A percentile compares a stretch with the other conserved stretches of the same genome.
These are phyloP conservation scores for Eurois occulta DNA, from an alignment of 2,888 invertebrate genomes.

Conservation along the genomic window DNA sequence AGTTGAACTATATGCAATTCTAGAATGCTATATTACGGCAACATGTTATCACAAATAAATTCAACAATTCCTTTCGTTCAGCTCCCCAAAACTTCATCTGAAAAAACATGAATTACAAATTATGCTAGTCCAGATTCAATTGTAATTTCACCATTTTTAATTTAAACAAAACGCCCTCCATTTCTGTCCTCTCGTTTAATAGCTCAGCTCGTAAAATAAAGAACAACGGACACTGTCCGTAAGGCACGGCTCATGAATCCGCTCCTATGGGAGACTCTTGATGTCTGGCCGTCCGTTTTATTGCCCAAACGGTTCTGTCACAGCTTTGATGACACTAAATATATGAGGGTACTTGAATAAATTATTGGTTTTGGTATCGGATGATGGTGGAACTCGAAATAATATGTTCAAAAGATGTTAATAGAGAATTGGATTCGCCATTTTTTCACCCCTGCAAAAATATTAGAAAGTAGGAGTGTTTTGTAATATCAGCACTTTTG, in stretches of 20 bases:
- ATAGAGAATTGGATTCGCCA: too few species aligned
- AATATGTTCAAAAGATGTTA: not conserved
- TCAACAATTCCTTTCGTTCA: not conserved
- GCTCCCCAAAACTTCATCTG: not conserved
- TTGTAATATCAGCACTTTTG: not conserved
- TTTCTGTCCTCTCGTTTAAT: conserved; percentile 58
- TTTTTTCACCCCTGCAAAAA: not conserved
- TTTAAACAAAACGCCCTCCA: conserved; percentile 2
- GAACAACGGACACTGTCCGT: conserved; percentile 58
- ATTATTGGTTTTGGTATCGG: conserved; percentile 39
- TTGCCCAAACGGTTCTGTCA: conserved; percentile 40
- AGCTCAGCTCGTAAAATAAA: conserved; percentile 64
- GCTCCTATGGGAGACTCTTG: conserved; percentile 51
- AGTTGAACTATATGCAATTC: not conserved
- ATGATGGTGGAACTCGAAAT: not conserved
- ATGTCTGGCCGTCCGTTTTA: conserved; percentile 52
- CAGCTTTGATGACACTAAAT: conserved; percentile 37
- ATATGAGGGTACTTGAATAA: conserved; percentile 33
- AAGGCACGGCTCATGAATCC: conserved; percentile 66
- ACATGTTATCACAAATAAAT: not conserved
- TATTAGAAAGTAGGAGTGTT: not conserved
- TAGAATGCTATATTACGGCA: not conserved
- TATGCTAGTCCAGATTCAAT: not conserved
- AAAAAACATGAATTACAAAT: not conserved
- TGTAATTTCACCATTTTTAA: conserved; percentile 3